phyloP scores from a whole-genome alignment of 1,140 invertebrate genomes.

The Diachasmimorpha longicaudata region DNA sequence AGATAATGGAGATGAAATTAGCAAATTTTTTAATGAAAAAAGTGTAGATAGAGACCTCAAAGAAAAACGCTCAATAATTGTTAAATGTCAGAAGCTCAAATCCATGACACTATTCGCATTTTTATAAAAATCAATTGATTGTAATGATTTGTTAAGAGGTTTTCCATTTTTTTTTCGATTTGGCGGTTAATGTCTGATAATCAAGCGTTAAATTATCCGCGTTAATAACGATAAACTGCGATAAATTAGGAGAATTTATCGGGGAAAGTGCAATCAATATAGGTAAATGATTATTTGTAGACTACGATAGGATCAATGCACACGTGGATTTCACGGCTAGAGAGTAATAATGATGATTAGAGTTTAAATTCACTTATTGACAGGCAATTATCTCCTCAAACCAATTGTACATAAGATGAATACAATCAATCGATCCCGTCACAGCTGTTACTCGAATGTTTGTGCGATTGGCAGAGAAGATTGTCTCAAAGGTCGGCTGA shows the following conservation, averaged over 20 bases:
- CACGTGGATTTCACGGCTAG: background rate
- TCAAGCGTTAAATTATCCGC: background rate
- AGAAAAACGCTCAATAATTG: constrained; percentile 41
- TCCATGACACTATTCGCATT: constrained; percentile 6
- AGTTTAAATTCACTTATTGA: background rate
- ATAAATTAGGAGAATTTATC: background rate
- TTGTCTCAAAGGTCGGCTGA: background rate
- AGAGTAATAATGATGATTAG: no score
- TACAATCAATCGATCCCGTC: constrained; percentile 18
- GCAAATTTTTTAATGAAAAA: background rate
- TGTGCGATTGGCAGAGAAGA: background rate
- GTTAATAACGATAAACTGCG: background rate
- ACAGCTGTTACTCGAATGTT: background rate
- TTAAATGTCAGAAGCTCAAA: constrained; percentile 41
- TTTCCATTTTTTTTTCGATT: background rate
- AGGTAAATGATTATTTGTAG: background rate
- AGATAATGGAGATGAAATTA: constrained; percentile 8
- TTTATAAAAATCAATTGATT: background rate
- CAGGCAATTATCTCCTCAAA: background rate
- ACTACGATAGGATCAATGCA: background rate
- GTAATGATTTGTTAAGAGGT: background rate
- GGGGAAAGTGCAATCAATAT: background rate
- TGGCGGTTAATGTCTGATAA: background rate
- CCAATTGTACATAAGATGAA: background rate
- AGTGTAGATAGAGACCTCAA: constrained; percentile 1